A percentile compares a stretch with the other conserved stretches of the same genome.
Conservation (phyloP, 2,113 vertebrate genomes). For the Laticauda laticaudata region DNA sequence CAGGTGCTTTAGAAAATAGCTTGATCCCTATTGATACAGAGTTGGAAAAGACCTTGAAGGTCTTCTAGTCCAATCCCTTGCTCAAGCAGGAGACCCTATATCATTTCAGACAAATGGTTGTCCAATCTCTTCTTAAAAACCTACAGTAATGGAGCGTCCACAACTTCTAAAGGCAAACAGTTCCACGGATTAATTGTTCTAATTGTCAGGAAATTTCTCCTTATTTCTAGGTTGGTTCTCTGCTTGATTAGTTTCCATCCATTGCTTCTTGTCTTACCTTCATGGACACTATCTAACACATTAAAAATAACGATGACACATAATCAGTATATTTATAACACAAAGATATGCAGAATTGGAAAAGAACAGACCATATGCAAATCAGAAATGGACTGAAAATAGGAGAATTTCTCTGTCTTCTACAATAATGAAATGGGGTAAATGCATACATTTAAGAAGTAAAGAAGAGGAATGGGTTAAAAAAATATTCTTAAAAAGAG, state of each 20-base stretch:
- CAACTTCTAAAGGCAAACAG: neutral
- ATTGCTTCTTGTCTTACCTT: neutral
- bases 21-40: neutral
- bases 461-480: neutral
- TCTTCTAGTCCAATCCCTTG: neutral
- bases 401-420: neutral
- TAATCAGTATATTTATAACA: neutral
- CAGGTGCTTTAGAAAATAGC: too few species aligned
- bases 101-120: neutral
- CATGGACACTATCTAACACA: neutral
- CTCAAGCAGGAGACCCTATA: neutral
- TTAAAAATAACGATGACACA: neutral
- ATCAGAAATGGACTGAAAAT: neutral
- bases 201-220: neutral
- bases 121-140: neutral
- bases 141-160: neutral
- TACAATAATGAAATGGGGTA: neutral
- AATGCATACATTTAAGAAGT: neutral
- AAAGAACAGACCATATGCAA: neutral
- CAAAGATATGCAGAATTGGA: neutral
- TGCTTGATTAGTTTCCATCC: neutral
- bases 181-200: neutral
- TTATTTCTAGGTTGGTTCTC: neutral
- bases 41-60: neutral
- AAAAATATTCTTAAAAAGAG: neutral